Evolutionary conservation across 2,113 vertebrate species (phyloP), one percentile per base, ranked within the genome.

Genomic region (Axis porcinus): DNA sequence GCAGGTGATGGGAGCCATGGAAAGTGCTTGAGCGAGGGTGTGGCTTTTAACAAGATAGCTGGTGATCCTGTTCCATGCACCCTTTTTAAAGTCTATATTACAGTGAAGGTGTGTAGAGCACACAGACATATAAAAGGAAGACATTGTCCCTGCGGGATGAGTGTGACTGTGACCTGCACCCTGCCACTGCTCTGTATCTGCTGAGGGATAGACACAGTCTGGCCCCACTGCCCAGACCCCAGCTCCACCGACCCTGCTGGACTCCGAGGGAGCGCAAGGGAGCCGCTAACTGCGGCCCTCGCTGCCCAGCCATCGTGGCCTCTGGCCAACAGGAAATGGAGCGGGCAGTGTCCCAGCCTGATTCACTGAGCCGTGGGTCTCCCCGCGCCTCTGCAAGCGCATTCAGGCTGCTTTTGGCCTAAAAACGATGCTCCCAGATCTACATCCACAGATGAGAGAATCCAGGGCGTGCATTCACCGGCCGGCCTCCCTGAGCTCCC

Each of bases 301-400:
- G 7, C 96, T 97, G 84, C 94, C 90, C 62, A 13, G 93, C 93
- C 74, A 1, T 47, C 0, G 1, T 96, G 98, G 96, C 96, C 91
- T 94, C 85, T 0, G 1, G 96, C 97, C 97, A 98, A 91, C 76
- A 74, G 96, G 97, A 98, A 97, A 89, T 96, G 94, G 97, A 96
- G 95, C 86, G 74, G 96, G 97, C 97, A 97, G 92, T 97, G 97
- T 97, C 97, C 97, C 97, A 97, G 94, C 97, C 93, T 43, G 94
- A 91, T 93, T 96, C 96, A 93, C 82, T 3, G 78, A 98, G 97
- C 97, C 83, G 0, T 92, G 95, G 97, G 95, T 87, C 97, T 97
- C 97, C 95, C 94, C 50, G 67, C 1, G 30, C 96, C 93, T 97
- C 93, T 93, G 97, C 91, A 93, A 45, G 74, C 0, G 2, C 91